Conservation (phyloP, 1,140 invertebrate genomes). For the Diorhabda carinulata region DNA sequence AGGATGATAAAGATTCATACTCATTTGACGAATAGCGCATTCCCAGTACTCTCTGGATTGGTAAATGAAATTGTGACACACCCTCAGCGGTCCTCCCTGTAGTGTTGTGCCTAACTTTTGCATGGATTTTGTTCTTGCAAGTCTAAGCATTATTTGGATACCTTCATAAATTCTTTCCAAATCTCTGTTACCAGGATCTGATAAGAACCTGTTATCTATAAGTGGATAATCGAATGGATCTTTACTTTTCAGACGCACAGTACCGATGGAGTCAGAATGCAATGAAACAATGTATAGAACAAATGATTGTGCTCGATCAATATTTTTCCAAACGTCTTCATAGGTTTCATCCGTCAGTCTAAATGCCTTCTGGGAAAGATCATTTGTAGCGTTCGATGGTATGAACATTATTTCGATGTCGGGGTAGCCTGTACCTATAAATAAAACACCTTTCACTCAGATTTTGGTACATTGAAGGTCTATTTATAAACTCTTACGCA, state of each 20-base stretch:
- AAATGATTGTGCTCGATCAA: constrained; percentile 16
- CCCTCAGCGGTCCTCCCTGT: constrained; percentile 38
- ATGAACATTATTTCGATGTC: constrained; percentile 31
- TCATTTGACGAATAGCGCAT: constrained; percentile 32
- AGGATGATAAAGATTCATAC: constrained; percentile 72
- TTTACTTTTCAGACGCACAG: constrained; percentile 60
- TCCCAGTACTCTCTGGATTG: constrained; percentile 32
- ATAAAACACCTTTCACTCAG: background rate
- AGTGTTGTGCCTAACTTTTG: constrained; percentile 43
- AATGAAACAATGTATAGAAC: constrained; percentile 42
- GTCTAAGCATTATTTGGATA: constrained; percentile 49
- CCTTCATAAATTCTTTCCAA: constrained; percentile 53
- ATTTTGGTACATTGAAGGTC: too few species aligned
- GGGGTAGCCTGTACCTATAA: constrained; percentile 24
- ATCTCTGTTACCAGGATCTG: constrained; percentile 52
- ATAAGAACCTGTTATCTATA: constrained; percentile 69
- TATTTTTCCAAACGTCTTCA: constrained; percentile 28
- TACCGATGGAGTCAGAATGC: constrained; percentile 70
- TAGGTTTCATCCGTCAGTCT: constrained; percentile 27
- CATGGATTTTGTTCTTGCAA: constrained; percentile 52
- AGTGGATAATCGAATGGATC: constrained; percentile 73
- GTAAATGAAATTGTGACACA: constrained; percentile 40
- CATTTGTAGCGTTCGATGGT: constrained; percentile 21
- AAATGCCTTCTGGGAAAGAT: constrained; percentile 25
- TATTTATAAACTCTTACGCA: too few species aligned